Base-by-base conservation (phyloP, 2,113 vertebrate species). In the Nyctibius bracteatus region DNA sequence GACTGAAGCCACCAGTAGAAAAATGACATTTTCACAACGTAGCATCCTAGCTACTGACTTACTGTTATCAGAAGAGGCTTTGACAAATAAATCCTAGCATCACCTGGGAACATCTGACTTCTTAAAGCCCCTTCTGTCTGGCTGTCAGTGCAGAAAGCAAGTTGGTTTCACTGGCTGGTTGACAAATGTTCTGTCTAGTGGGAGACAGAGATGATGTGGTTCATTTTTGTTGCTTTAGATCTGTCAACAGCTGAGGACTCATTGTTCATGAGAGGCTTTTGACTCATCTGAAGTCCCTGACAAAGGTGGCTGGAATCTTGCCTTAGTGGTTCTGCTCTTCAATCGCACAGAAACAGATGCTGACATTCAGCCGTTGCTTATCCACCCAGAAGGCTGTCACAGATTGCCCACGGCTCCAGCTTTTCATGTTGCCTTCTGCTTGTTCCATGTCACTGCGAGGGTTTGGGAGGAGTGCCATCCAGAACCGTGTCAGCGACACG, bases 81-180 rank as follows among this genome's bases (percentile, higher is more conserved):
- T 96, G 83, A 92, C 86, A 93, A 92, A 92, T 95, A 95, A 92
- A 94, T 96, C 95, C 88, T 70, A 4, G 12, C 44, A 92, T 96
- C 93, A 94, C 94, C 96, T 96, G 95, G 57, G 73, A 92, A 90
- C 94, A 96, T 95, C 86, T 96, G 96, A 96, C 80, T 93, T 78
- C 79, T 73, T 74, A 88, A 94, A 94, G 77, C 90, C 83, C 49
- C 52, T 81, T 88, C 75, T 68, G 75, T 86, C 96, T 88, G 88
- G 35, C 47, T 63, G 84, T 87, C 77, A n/a, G 57, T 86, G 83
- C 44, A 91, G 79, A 93, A 88, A 84, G 59, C 94, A 90, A 95
- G 88, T 94, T 95, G 93, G 74, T 93, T 95, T 92, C 59, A 35
- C 68, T 81, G 88, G 57, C 75, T 86, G 52, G 20, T 61, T 94